Base-by-base conservation (phyloP, 2,888 invertebrate species). In the Tenthredo notha region DNA sequence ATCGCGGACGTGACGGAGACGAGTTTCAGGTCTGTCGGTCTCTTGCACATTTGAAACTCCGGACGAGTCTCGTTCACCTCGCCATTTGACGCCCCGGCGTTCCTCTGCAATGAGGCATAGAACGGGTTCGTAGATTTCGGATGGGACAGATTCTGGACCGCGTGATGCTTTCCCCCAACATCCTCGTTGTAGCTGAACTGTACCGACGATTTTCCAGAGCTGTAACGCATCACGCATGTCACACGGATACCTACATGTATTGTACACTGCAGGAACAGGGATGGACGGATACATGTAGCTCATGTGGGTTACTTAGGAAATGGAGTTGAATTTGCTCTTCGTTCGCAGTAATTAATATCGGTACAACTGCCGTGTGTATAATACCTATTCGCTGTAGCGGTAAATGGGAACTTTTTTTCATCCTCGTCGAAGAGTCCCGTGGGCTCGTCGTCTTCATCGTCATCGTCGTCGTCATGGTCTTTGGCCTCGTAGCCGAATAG, bases 381-480 rank as follows among this genome's bases (percentile, higher is more conserved):
- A 72, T 75, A 77, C 77, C 77, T 77, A 15, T 54, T 77, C 21
- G 77, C 54, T 54, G 50, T 33, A 6, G n/a, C 54, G 77, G 47
- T 15, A 15, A 54, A 33, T 33, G 47, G 33, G 80, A 88, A 89
- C 85, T 90, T 88, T 82, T 86, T 88, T 83, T 92, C 92, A 82
- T 92, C 92, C 54, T 92, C 92, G 87, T 93, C 92, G 89, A 94
- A 94, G 6, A 94, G 91, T 87, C 94, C 94, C 58, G 94, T 93
- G 5, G 94, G 94, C 77, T 94, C 94, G 86, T 93, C 93, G 15
- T 90, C 89, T 3, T 90, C 90, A 18, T 88, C 90, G 21, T 88
- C 94, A 86, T 93, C 93, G 61, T 92, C 92, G 88, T 93, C 93
- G 7, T 90, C 89, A 5, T 89, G 90, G 18, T 91, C 90, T 50